These are phyloP conservation scores for Tonatia bakeri DNA, from an alignment of 2,113 vertebrate genomes.

Conservation along the genomic window DNA sequence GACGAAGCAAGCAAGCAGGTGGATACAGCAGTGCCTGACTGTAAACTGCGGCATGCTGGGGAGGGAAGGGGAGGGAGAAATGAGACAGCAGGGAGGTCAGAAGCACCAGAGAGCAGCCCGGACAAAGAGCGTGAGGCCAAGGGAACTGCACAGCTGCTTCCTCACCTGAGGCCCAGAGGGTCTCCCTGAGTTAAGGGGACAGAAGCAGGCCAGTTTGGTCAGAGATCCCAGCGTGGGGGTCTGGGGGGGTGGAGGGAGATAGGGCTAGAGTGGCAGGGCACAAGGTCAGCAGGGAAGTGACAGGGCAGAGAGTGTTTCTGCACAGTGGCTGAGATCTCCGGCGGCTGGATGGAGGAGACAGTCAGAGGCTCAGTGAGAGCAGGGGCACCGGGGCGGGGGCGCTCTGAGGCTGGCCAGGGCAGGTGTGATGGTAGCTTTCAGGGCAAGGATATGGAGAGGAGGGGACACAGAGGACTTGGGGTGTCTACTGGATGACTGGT, in stretches of 20 bases:
- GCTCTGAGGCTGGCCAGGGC: background rate
- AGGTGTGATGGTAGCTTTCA: background rate
- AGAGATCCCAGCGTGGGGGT: background rate
- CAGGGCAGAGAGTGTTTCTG: background rate
- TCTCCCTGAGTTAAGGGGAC: background rate
- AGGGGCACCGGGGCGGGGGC: background rate
- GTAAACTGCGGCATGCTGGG: background rate
- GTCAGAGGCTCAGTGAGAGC: background rate
- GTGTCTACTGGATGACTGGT: accelerated
- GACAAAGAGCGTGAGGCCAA: background rate
- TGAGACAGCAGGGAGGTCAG: background rate
- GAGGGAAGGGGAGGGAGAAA: background rate
- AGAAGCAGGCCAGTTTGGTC: background rate
- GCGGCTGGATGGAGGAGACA: background rate
- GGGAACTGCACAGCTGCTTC: background rate
- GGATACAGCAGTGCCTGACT: background rate
- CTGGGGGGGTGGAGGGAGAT: background rate
- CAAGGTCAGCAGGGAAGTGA: background rate
- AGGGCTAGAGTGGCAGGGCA: background rate
- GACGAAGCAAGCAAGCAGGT: background rate
- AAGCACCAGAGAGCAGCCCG: background rate
- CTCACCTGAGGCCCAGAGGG: background rate
- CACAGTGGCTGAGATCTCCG: background rate
- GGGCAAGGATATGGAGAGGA: background rate
- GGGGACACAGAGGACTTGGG: background rate